Evolutionary conservation across 1,140 invertebrate genomes (phyloP).

Genomic region (Formica selysi): DNA sequence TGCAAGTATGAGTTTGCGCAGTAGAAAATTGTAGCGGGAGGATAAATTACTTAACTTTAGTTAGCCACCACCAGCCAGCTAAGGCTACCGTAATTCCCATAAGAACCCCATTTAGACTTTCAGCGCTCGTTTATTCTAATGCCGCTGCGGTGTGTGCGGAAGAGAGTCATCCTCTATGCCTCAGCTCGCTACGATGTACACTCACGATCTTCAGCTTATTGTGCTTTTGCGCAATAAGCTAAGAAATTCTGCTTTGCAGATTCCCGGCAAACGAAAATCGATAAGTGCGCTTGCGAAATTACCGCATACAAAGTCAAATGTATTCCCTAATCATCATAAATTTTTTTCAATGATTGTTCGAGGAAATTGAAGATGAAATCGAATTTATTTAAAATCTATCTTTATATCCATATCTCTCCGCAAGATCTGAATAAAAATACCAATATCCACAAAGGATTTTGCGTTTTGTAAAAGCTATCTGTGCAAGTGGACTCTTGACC

Average conservation of each 20-base stretch:
- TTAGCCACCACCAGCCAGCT: slow-evolving; percentile 29
- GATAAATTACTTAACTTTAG: slow-evolving; percentile 65
- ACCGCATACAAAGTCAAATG: not conserved
- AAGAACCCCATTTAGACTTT: slow-evolving; percentile 69
- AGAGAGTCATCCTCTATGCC: not conserved
- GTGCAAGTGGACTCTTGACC: slow-evolving; percentile 15
- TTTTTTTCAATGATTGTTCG: not conserved
- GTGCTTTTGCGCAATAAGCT: not conserved
- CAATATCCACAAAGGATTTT: not conserved
- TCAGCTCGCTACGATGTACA: slow-evolving; percentile 26
- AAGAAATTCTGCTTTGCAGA: slow-evolving; percentile 41
- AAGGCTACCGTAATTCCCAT: slow-evolving; percentile 65
- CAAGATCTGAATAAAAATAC: not conserved
- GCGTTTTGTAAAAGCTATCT: slow-evolving; percentile 30
- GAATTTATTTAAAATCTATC: slow-evolving; percentile 18
- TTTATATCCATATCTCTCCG: not conserved
- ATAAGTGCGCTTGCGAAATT: slow-evolving; percentile 46
- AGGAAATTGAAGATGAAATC: slow-evolving; percentile 6
- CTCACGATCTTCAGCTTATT: slow-evolving; percentile 7
- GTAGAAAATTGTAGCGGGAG: slow-evolving; percentile 55
- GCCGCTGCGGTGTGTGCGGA: not conserved
- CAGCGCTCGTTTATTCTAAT: slow-evolving; percentile 64
- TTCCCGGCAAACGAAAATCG: slow-evolving; percentile 46
- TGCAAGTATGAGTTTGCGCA: slow-evolving; percentile 14
- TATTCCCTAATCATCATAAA: not conserved